Evolutionary conservation across 2,888 invertebrate species (phyloP).

Genomic region (Spisula subtruncata): DNA sequence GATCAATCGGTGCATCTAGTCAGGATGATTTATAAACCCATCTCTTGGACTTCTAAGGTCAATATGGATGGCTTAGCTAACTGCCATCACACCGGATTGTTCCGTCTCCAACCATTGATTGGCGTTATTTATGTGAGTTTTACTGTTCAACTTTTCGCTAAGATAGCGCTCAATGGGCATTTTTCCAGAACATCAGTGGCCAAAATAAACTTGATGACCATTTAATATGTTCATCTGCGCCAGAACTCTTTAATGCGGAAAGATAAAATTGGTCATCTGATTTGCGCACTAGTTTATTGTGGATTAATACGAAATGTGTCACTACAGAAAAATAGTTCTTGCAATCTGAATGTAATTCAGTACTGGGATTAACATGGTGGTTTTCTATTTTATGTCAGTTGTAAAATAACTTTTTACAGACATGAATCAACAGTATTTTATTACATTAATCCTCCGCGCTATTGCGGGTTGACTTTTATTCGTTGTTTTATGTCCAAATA

Average conservation of each 20-base stretch:
- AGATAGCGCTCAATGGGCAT: slow-evolving; percentile 42
- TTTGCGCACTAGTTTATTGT: slow-evolving; percentile 49
- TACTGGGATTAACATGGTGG: slow-evolving; percentile 42
- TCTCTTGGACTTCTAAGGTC: not conserved
- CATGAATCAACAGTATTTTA: slow-evolving; percentile 55
- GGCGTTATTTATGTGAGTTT: slow-evolving; percentile 59
- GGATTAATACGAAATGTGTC: slow-evolving; percentile 58
- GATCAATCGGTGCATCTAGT: slow-evolving; percentile 16
- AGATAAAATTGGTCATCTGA: slow-evolving; percentile 61
- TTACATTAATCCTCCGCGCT: slow-evolving; percentile 49
- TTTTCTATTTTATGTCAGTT: slow-evolving; percentile 1
- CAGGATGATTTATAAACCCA: not conserved
- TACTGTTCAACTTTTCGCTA: slow-evolving; percentile 60
- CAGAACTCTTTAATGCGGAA: slow-evolving; percentile 58
- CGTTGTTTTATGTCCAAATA: slow-evolving; percentile 47
- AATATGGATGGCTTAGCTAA: slow-evolving; percentile 15
- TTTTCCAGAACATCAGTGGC: slow-evolving; percentile 52
- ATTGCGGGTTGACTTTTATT: slow-evolving; percentile 53
- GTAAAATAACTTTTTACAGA: slow-evolving; percentile 14
- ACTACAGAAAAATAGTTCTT: slow-evolving; percentile 50
- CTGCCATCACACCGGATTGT: slow-evolving; percentile 27
- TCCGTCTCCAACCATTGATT: slow-evolving; percentile 7
- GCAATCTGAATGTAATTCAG: slow-evolving; percentile 45
- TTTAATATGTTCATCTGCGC: slow-evolving; percentile 55
- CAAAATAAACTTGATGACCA: slow-evolving; percentile 49